Evolutionary conservation across 2,888 invertebrate species (phyloP).

Genomic region (Omphaloscelis lunosa): DNA sequence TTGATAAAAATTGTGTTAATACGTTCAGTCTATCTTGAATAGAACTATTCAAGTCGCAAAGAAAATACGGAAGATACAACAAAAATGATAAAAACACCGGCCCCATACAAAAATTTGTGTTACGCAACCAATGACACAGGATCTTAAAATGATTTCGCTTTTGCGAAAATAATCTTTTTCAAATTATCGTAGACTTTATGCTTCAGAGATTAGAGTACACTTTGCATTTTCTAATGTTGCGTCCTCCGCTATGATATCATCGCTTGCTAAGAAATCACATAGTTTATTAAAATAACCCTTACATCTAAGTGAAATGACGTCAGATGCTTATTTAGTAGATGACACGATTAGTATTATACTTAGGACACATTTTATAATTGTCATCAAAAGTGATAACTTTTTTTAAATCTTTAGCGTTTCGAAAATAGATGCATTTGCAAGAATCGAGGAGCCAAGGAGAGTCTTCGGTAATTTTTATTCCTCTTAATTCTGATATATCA

Average conservation of each 20-base stretch:
- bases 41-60: too few relatives aligned
- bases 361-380: slow-evolving; percentile 13
- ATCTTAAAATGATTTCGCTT: slow-evolving; percentile 61
- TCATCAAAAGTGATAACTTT: neutral
- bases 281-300: slow-evolving; percentile 68
- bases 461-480: neutral
- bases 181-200: slow-evolving; percentile 37
- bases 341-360: slow-evolving; percentile 36
- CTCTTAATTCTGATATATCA: neutral
- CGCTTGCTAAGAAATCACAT: slow-evolving; percentile 59
- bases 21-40: neutral
- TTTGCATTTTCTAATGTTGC: slow-evolving; percentile 38
- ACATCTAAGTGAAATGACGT: slow-evolving; percentile 65
- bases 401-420: neutral
- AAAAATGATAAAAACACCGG: slow-evolving; percentile 43
- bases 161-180: slow-evolving; percentile 53
- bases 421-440: neutral
- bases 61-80: slow-evolving; percentile 31
- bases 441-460: neutral
- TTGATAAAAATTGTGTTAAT: neutral
- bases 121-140: slow-evolving; percentile 69
- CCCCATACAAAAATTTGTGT: slow-evolving; percentile 59
- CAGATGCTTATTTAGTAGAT: slow-evolving; percentile 50
- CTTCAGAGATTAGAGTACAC: slow-evolving; percentile 41
- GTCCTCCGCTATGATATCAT: slow-evolving; percentile 61